Evolutionary conservation across 2,888 invertebrate species (phyloP).

Genomic region (Lithophane leautieri): DNA sequence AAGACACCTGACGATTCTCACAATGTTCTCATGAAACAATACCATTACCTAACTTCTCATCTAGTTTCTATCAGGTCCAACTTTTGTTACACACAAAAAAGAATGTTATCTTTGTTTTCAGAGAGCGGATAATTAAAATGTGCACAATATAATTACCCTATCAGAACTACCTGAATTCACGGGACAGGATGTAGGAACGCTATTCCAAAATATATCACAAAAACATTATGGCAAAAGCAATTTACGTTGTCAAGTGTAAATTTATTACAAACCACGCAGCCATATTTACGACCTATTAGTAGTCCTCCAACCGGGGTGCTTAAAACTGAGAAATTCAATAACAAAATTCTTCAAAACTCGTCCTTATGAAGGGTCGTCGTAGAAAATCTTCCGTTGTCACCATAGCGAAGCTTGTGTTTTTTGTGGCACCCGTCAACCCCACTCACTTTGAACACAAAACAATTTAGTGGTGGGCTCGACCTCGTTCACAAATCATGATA

Average conservation of each 20-base stretch:
- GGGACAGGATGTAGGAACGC: slow-evolving; percentile 56
- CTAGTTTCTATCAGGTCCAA: slow-evolving; percentile 17
- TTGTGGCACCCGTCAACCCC: slow-evolving; percentile 85
- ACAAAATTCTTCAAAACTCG: slow-evolving; percentile 80
- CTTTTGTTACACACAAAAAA: slow-evolving; percentile 1
- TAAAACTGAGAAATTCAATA: slow-evolving; percentile 85
- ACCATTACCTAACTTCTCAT: slow-evolving; percentile 45
- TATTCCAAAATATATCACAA: slow-evolving; percentile 64
- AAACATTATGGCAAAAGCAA: slow-evolving; percentile 71
- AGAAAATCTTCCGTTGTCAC: slow-evolving; percentile 85
- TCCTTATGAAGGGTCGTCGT: slow-evolving; percentile 78
- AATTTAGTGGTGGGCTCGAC: slow-evolving; percentile 72
- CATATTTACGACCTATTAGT: slow-evolving; percentile 83
- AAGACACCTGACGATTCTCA: slow-evolving; percentile 27
- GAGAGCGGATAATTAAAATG: slow-evolving; percentile 20
- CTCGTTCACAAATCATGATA: slow-evolving; percentile 34
- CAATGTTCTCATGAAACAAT: slow-evolving; percentile 47
- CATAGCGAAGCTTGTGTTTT: slow-evolving; percentile 81
- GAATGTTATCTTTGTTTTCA: background rate
- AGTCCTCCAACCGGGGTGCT: slow-evolving; percentile 69
- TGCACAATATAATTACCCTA: slow-evolving; percentile 41
- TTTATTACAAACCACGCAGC: slow-evolving; percentile 77
- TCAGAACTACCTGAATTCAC: slow-evolving; percentile 59
- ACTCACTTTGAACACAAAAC: slow-evolving; percentile 81
- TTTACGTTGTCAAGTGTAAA: slow-evolving; percentile 78